Conservation (phyloP, 1,140 invertebrate species). For the Aphelenchoides fujianensis region DNA sequence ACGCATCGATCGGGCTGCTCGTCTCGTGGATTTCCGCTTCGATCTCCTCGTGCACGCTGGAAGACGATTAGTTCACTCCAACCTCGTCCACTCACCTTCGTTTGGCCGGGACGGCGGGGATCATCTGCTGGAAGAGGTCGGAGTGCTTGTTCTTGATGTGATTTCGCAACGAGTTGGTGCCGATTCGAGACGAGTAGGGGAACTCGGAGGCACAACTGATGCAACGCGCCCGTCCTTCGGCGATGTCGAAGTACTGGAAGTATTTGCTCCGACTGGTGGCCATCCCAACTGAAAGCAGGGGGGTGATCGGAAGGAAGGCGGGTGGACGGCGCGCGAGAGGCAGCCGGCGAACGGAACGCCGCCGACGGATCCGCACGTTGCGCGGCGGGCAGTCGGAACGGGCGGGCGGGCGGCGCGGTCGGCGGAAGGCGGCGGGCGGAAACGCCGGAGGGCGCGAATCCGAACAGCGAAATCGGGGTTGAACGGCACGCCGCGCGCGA, state of each 20-base stretch:
- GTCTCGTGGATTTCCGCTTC: not conserved
- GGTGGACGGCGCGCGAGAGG: too few relatives aligned
- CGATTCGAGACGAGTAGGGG: constrained; percentile 2
- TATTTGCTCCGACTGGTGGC: not conserved
- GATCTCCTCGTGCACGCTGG: not conserved
- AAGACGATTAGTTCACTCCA: not conserved
- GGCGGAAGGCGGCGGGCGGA: not conserved
- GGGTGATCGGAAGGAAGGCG: too few relatives aligned
- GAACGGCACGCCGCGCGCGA: too few relatives aligned
- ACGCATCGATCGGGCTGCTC: not conserved
- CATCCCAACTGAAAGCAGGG: constrained; percentile 7
- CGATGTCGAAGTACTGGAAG: constrained; percentile 4
- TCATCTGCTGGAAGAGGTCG: not conserved
- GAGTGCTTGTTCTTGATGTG: not conserved
- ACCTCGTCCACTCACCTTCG: not conserved
- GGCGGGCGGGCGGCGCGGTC: too few relatives aligned
- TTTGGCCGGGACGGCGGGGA: not conserved
- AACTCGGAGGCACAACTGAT: not conserved
- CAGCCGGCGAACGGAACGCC: not conserved
- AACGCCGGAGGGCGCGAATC: not conserved
- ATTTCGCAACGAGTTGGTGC: not conserved
- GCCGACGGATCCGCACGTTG: too few relatives aligned
- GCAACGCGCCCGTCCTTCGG: not conserved
- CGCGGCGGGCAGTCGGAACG: too few relatives aligned
- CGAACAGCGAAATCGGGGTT: not conserved